Conservation (phyloP, 2,888 invertebrate genomes). For the Cecidostiba fungosa region DNA sequence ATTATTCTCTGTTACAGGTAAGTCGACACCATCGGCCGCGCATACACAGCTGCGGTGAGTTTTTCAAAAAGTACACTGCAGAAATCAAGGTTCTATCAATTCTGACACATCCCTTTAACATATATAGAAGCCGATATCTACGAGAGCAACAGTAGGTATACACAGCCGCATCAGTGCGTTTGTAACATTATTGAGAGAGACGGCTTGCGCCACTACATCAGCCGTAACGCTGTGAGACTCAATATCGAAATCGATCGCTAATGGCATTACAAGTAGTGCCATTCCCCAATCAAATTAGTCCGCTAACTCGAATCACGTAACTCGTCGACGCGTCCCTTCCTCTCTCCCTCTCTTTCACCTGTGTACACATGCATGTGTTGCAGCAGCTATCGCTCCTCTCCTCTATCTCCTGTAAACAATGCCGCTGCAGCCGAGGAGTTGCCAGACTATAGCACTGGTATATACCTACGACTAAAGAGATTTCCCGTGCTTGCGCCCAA, state of each 20-base stretch:
- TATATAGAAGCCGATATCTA: not conserved
- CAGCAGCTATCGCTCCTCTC: not conserved
- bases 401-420: not conserved
- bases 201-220: not conserved
- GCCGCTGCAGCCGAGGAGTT: not conserved
- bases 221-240: not conserved
- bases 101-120: not conserved
- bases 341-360: slow-evolving; percentile 17
- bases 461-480: not conserved
- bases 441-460: not conserved
- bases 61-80: not conserved
- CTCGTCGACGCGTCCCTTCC: slow-evolving; percentile 41
- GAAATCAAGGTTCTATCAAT: not conserved
- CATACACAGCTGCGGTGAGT: not conserved
- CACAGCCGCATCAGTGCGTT: not conserved
- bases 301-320: slow-evolving; percentile 55
- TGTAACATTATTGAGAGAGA: not conserved
- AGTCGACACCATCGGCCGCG: not conserved
- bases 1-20: not conserved
- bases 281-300: slow-evolving; percentile 59
- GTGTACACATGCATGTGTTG: not conserved
- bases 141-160: not conserved
- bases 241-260: slow-evolving; percentile 49
- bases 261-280: slow-evolving; percentile 49
- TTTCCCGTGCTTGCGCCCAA: not conserved